Percentiles rank a stretch among this genome's conserved stretches.
These are phyloP conservation scores for Scaptomyza reducta DNA, from an alignment of 2,888 invertebrate species.

Conservation along the genomic window DNA sequence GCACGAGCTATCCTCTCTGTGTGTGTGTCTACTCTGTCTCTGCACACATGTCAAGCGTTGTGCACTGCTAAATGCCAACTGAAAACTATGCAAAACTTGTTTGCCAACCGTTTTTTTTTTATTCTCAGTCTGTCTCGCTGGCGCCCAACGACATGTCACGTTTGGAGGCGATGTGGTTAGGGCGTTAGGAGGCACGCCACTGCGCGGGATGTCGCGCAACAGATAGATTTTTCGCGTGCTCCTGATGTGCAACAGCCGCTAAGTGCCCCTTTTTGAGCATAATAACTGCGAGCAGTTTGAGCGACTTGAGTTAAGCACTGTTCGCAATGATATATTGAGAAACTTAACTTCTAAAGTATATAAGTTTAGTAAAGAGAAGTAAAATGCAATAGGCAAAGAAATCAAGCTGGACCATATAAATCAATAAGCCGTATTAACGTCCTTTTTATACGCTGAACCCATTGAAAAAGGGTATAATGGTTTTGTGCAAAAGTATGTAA, in stretches of 20 bases:
- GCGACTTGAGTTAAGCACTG: neutral
- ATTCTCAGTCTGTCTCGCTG: conserved; percentile 5
- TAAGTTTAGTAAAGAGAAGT: too few relatives aligned
- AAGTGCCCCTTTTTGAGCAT: conserved; percentile 4
- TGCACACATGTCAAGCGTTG: conserved; percentile 42
- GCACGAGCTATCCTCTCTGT: neutral
- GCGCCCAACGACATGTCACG: conserved; percentile 12
- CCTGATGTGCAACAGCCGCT: neutral
- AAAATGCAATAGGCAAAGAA: too few relatives aligned
- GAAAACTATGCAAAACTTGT: conserved; percentile 51
- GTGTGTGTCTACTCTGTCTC: conserved; percentile 4
- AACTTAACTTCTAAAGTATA: too few relatives aligned
- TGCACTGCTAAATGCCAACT: conserved; percentile 58
- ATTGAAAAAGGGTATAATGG: too few relatives aligned
- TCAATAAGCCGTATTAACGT: too few relatives aligned
- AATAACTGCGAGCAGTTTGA: conserved; percentile 5
- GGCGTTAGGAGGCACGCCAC: too few relatives aligned
- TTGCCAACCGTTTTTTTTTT: conserved; percentile 18
- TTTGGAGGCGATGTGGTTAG: too few relatives aligned
- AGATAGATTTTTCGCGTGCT: conserved; percentile 1
- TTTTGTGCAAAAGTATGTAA: too few relatives aligned
- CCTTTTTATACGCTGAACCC: too few relatives aligned
- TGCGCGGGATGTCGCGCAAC: neutral
- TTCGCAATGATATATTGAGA: neutral
- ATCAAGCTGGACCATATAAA: too few relatives aligned